These are phyloP conservation scores for Drosophila orena DNA, from an alignment of 1,140 invertebrate genomes.

Conservation along the genomic window DNA sequence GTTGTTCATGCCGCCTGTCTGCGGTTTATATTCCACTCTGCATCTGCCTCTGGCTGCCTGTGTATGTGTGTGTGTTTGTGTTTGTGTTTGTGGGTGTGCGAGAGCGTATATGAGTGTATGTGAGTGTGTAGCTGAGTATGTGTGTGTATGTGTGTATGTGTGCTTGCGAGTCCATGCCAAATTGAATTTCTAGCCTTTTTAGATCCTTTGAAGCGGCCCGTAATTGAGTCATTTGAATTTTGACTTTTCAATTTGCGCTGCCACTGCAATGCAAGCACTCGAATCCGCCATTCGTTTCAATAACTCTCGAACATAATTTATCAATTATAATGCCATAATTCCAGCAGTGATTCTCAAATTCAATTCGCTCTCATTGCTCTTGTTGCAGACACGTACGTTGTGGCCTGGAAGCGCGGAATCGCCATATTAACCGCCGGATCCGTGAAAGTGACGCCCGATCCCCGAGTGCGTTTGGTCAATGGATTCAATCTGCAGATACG, in stretches of 20 bases:
- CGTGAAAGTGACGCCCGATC: conserved; percentile 87
- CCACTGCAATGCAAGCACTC: conserved; percentile 31
- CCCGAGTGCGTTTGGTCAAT: conserved; percentile 86
- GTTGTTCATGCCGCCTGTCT: conserved; percentile 40
- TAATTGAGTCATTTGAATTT: conserved; percentile 82
- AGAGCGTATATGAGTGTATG: conserved; percentile 11
- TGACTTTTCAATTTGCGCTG: conserved; percentile 78
- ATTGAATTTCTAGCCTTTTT: conserved; percentile 83
- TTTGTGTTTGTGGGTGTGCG: conserved; percentile 1
- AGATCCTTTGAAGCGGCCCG: conserved; percentile 78
- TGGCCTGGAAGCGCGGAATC: conserved; percentile 87
- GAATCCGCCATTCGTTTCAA: conserved; percentile 54
- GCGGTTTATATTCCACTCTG: conserved; percentile 54
- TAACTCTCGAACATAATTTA: conserved; percentile 71
- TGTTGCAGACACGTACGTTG: conserved; percentile 85
- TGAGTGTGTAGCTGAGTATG: not conserved
- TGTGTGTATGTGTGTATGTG: conserved; percentile 17
- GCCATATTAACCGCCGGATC: conserved; percentile 87
- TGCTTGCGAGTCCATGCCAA: conserved; percentile 70
- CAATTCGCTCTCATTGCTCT: not conserved
- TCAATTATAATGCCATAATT: conserved; percentile 51
- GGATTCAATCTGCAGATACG: conserved; percentile 87
- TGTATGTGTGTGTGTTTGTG: conserved; percentile 13
- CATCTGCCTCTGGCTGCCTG: conserved; percentile 7
- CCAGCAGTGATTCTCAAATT: conserved; percentile 4